Percentiles rank a stretch among this genome's conserved stretches.
phyloP scores from a whole-genome alignment of 2,888 invertebrate species.

The Alviniconcha strummeri region DNA sequence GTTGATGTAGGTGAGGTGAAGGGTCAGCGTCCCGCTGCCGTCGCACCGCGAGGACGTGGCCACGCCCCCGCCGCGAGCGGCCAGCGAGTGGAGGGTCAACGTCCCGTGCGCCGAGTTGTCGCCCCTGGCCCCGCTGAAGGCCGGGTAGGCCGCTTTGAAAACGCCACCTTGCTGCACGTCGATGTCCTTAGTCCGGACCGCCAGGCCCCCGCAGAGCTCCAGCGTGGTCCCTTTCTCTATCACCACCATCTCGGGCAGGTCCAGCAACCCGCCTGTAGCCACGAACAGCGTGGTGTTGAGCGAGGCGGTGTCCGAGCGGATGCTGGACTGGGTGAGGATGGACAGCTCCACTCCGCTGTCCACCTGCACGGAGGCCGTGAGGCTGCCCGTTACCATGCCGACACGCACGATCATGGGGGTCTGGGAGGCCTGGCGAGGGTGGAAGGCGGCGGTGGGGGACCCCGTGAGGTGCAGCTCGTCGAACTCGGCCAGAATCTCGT shows the following conservation, averaged over 20 bases:
- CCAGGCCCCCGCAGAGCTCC: conserved; percentile 52
- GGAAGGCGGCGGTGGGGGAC: conserved; percentile 42
- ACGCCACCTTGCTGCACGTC: conserved; percentile 44
- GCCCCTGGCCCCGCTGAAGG: conserved; percentile 26
- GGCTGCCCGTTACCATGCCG: conserved; percentile 42
- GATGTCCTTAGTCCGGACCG: conserved; percentile 42
- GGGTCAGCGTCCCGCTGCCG: conserved; percentile 4
- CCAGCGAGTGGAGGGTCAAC: conserved; percentile 11
- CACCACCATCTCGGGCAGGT: conserved; percentile 47
- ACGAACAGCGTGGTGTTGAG: conserved; percentile 46
- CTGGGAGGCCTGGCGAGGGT: conserved; percentile 30
- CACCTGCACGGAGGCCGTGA: conserved; percentile 41
- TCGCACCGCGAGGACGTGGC: conserved; percentile 6
- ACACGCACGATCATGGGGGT: conserved; percentile 43
- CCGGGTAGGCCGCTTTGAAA: conserved; percentile 46
- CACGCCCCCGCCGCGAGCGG: conserved; percentile 14
- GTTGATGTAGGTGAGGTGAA: conserved; percentile 39
- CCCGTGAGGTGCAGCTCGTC: conserved; percentile 41
- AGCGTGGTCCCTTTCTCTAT: conserved; percentile 45
- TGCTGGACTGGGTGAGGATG: conserved; percentile 22
- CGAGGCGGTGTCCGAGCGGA: conserved; percentile 23
- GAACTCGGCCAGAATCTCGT: conserved; percentile 32
- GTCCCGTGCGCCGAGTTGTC: conserved; percentile 9
- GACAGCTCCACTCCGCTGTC: conserved; percentile 44
- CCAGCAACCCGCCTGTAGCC: conserved; percentile 43